Percentiles rank a stretch among this genome's conserved stretches.
These are phyloP conservation scores for Ianthella basta DNA, from an alignment of 37 sponge, comb jelly and placozoan genomes.

Conservation along the genomic window DNA sequence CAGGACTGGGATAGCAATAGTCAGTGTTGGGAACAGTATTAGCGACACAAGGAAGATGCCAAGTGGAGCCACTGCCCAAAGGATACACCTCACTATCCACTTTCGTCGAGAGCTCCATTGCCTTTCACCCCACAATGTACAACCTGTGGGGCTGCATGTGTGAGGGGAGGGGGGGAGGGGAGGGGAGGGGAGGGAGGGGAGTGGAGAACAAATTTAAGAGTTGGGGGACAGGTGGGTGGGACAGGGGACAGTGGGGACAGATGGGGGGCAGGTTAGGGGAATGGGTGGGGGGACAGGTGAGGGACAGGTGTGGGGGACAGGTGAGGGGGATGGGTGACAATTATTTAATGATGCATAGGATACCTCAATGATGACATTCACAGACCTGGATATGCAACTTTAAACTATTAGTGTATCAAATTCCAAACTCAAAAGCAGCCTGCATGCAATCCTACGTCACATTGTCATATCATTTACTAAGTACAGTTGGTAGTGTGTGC, in stretches of 20 bases:
- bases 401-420: too few relatives aligned
- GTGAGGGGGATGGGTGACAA: not conserved
- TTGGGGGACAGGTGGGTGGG: not conserved
- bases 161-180: not conserved
- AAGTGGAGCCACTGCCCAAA: constrained; percentile 47
- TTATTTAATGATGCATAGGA: not conserved
- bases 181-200: not conserved
- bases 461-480: too few relatives aligned
- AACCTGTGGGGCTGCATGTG: constrained; percentile 55
- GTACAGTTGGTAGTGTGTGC: too few relatives aligned
- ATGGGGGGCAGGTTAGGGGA: not conserved
- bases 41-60: constrained; percentile 32
- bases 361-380: too few relatives aligned
- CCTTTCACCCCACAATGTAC: constrained; percentile 51
- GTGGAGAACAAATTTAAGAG: not conserved
- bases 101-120: constrained; percentile 28
- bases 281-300: not conserved
- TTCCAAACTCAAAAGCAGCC: too few relatives aligned
- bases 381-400: too few relatives aligned
- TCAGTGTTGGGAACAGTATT: constrained; percentile 19
- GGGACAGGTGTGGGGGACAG: not conserved
- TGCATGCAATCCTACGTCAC: too few relatives aligned
- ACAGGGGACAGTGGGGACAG: not conserved
- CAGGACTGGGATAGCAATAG: constrained; percentile 34
- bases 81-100: constrained; percentile 33